Conservation (phyloP, 2,797 vertebrate species). For the Phoeniculus purpureus region DNA sequence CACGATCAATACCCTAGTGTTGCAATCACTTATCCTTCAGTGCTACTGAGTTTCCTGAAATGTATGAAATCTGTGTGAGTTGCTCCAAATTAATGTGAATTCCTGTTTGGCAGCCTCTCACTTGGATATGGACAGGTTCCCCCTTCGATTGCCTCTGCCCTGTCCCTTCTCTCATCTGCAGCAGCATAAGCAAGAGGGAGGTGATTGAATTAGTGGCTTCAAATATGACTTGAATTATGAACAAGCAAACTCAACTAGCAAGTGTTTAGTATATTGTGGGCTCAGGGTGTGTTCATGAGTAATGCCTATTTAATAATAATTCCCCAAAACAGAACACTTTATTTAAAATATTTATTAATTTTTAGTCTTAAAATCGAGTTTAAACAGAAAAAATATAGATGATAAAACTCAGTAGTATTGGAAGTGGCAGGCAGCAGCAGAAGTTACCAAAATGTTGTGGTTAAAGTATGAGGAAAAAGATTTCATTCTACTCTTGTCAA, state of each 20-base stretch:
- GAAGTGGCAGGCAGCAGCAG: neutral
- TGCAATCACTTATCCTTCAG: neutral
- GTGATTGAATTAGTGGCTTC: neutral
- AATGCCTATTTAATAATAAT: neutral
- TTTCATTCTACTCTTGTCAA: neutral
- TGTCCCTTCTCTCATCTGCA: neutral
- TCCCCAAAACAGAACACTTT: neutral
- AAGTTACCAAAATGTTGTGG: neutral
- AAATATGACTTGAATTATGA: neutral
- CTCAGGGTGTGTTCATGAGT: neutral
- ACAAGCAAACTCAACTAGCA: neutral
- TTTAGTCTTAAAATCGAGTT: neutral
- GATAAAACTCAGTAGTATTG: neutral
- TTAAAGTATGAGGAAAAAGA: neutral
- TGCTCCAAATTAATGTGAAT: neutral
- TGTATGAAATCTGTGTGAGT: neutral
- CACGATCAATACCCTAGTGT: neutral
- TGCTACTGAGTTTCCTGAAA: neutral
- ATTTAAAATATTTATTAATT: neutral
- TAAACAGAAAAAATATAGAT: neutral
- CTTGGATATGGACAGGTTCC: neutral
- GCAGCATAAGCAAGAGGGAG: neutral
- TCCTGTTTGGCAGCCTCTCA: neutral
- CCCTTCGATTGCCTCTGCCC: neutral
- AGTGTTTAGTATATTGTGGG: neutral